These are phyloP conservation scores for Ditylenchus weischeri DNA, from an alignment of 2,888 invertebrate genomes.

Conservation along the genomic window DNA sequence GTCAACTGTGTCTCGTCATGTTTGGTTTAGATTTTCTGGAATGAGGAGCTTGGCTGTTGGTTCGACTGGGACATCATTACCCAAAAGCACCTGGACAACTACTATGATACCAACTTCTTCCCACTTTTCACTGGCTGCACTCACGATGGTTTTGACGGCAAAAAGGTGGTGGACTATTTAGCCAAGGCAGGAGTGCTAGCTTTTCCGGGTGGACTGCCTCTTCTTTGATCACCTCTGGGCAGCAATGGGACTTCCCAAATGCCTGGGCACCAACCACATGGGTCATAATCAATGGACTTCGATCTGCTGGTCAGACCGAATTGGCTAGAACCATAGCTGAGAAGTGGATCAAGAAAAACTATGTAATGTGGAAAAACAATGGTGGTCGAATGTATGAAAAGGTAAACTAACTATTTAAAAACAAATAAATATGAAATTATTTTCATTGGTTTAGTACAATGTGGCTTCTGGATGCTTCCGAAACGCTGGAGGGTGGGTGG, in stretches of 20 bases:
- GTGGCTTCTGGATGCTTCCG: constrained; percentile 47
- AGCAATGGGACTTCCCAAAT: constrained; percentile 68
- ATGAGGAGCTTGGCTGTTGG: constrained; percentile 74
- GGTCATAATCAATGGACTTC: constrained; percentile 72
- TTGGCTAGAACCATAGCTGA: constrained; percentile 67
- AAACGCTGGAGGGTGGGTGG: constrained; percentile 71
- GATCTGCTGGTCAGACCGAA: constrained; percentile 37
- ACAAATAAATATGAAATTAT: no score
- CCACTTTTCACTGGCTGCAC: constrained; percentile 58
- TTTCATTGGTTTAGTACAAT: constrained; percentile 40
- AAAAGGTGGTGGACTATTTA: constrained; percentile 39
- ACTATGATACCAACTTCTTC: constrained; percentile 59
- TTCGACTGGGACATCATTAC: constrained; percentile 72
- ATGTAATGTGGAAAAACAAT: constrained; percentile 45
- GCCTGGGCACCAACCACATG: constrained; percentile 91
- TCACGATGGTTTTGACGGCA: constrained; percentile 39
- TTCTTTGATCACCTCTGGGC: constrained; percentile 51
- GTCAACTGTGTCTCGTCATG: constrained; percentile 7
- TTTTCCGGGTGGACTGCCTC: constrained; percentile 73
- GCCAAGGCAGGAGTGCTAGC: constrained; percentile 61
- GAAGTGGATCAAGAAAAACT: constrained; percentile 68
- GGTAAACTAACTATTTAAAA: not conserved
- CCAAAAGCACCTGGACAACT: constrained; percentile 58
- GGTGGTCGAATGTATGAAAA: constrained; percentile 55
- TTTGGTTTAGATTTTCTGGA: constrained; percentile 66